These are phyloP conservation scores for Callinectes sapidus DNA, from an alignment of 2,888 invertebrate genomes.

Conservation along the genomic window DNA sequence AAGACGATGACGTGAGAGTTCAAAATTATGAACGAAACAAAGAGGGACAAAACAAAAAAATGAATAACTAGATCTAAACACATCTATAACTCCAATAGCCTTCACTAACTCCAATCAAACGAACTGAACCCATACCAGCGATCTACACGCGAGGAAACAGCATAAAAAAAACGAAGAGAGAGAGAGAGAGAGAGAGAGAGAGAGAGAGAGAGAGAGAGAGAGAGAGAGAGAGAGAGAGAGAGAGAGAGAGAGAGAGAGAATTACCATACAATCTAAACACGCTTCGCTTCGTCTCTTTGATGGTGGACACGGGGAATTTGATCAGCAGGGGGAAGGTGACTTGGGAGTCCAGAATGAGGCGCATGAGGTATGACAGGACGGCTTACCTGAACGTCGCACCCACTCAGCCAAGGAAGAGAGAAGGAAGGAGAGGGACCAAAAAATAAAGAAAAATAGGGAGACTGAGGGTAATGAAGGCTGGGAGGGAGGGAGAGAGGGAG, in stretches of 20 bases:
- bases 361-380: background rate
- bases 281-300: background rate
- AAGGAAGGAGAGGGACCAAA: background rate
- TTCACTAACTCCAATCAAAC: too few species aligned
- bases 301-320: background rate
- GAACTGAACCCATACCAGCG: too few species aligned
- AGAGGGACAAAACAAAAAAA: too few species aligned
- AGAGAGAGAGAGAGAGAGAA: background rate
- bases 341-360: background rate
- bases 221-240: constrained; percentile 22
- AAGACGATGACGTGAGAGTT: too few species aligned
- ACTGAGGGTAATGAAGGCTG: background rate
- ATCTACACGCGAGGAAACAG: background rate
- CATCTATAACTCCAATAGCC: too few species aligned
- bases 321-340: background rate
- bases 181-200: background rate
- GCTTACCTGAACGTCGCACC: background rate
- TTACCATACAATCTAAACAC: background rate
- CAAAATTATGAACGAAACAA: too few species aligned
- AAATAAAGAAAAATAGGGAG: background rate
- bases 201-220: constrained; percentile 6
- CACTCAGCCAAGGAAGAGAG: background rate
- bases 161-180: too few species aligned
- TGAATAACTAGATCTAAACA: too few species aligned
- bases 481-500: background rate